Evolutionary conservation across 1,140 invertebrate species (phyloP), one percentile per base, ranked within the genome.

Genomic region (Bursaphelenchus mucronatus): DNA sequence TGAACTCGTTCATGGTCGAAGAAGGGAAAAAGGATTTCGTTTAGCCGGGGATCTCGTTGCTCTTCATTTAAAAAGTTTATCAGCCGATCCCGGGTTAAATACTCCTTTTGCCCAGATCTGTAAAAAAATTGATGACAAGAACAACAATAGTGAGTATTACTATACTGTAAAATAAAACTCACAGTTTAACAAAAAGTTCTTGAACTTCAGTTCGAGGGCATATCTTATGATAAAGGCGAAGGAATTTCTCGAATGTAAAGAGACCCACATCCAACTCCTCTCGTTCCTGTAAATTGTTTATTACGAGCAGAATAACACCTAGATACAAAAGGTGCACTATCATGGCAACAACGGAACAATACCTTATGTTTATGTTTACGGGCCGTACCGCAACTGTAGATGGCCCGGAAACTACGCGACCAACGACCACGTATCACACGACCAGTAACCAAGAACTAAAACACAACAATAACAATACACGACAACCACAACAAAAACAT

Each of bases 161-260:
- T 47, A 19, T 45, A 21, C 6, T 39, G 21, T 15, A 17, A 1
- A 47, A 52, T 17, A 64, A 56, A 43, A 88, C 90, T 89, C 86
- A 97, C 94, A 98, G 90, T 53, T 90, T 89, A 82, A 93, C 89
- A 82, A 97, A 99, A 6, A 99, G 84, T 82, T 97, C 94, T 83
- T 98, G 94, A 73, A 99, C 97, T 82, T 99, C 96, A 78, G 95
- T 96, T 70, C 96, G 86, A 8, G 96, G 96, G 82, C 96, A 98
- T 73, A 99, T 96, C 85, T 95, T 97, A 82, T 97, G 94, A 83
- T 98, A 98, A 0, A 99, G 85, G 47, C 90, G 89, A 84, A 97
- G 96, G 83, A 99, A 99, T 81, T 96, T 96, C 68, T 99, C 94
- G 82, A 97, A 98, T 1, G 94, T 97, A 81, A 99, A 98, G 63